These are phyloP conservation scores for Acholoe squamosa DNA, from an alignment of 2,888 invertebrate species.

Conservation along the genomic window DNA sequence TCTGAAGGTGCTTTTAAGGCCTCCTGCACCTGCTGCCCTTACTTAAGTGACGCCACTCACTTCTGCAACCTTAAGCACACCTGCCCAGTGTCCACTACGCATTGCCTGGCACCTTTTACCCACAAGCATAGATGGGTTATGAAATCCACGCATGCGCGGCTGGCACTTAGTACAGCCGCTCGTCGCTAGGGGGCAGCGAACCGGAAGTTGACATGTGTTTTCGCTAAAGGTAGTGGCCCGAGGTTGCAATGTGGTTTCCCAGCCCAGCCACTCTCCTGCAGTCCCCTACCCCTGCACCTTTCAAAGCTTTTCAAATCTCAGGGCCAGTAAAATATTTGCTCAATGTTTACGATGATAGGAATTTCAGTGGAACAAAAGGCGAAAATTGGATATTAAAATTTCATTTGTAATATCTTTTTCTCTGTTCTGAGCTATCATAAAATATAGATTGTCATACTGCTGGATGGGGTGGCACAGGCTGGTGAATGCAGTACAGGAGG, in stretches of 20 bases:
- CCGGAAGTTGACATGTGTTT: conserved; percentile 30
- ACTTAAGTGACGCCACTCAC: neutral
- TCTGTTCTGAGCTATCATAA: too few species aligned
- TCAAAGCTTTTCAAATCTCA: too few species aligned
- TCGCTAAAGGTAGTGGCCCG: neutral
- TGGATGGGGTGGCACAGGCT: too few species aligned
- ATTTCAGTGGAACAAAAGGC: neutral
- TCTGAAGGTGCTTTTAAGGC: neutral
- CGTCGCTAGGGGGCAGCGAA: neutral
- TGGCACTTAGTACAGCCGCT: neutral
- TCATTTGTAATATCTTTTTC: neutral
- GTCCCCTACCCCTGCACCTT: neutral
- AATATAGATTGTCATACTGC: too few species aligned
- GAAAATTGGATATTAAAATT: neutral
- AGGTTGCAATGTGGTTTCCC: too few species aligned
- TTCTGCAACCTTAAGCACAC: neutral
- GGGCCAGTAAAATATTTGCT: neutral
- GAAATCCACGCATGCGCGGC: neutral
- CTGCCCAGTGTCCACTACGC: neutral
- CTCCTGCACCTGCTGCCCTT: neutral
- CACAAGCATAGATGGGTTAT: neutral
- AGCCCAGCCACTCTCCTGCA: neutral
- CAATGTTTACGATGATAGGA: neutral
- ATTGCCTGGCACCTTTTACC: too few species aligned
- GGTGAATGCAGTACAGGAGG: too few species aligned